Percentiles rank a stretch among this genome's conserved stretches.
Conservation (phyloP, 2,888 invertebrate genomes). For the Caenorhabditis wallacei region DNA sequence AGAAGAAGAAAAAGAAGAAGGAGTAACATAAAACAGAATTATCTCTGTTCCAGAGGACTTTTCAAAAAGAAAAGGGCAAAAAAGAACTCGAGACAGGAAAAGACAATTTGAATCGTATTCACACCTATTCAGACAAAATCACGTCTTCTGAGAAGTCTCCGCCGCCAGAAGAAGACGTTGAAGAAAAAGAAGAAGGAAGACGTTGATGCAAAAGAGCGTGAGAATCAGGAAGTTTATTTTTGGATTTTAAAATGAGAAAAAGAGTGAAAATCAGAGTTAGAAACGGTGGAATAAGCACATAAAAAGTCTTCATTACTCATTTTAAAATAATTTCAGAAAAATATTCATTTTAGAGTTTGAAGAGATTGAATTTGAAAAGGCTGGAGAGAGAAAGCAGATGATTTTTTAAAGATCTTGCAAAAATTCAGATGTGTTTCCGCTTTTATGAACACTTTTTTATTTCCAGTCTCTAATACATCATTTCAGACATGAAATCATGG, state of each 20-base stretch:
- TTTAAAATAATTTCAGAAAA: not conserved
- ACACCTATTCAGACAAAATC: conserved; percentile 24
- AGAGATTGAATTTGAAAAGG: not conserved
- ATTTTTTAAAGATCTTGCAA: too few species aligned
- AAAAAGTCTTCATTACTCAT: not conserved
- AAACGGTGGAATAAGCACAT: not conserved
- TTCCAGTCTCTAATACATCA: too few species aligned
- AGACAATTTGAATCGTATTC: conserved; percentile 43
- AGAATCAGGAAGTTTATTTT: conserved; percentile 41
- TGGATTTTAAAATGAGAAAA: conserved; percentile 19
- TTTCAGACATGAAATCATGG: too few species aligned
- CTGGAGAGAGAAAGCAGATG: not conserved
- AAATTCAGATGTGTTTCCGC: too few species aligned
- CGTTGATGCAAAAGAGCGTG: conserved; percentile 35
- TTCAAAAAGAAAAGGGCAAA: conserved; percentile 1
- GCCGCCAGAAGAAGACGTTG: not conserved
- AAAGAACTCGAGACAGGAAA: conserved; percentile 17
- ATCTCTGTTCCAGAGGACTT: conserved; percentile 1
- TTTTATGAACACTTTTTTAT: too few species aligned
- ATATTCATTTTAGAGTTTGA: not conserved
- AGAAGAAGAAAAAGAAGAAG: not conserved
- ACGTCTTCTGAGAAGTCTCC: conserved; percentile 14
- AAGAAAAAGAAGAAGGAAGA: not conserved
- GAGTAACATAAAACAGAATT: conserved; percentile 25
- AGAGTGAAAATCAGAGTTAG: conserved; percentile 16